These are phyloP conservation scores for Trididemnum clinides DNA, from an alignment of 23 tunicate species.

Conservation along the genomic window DNA sequence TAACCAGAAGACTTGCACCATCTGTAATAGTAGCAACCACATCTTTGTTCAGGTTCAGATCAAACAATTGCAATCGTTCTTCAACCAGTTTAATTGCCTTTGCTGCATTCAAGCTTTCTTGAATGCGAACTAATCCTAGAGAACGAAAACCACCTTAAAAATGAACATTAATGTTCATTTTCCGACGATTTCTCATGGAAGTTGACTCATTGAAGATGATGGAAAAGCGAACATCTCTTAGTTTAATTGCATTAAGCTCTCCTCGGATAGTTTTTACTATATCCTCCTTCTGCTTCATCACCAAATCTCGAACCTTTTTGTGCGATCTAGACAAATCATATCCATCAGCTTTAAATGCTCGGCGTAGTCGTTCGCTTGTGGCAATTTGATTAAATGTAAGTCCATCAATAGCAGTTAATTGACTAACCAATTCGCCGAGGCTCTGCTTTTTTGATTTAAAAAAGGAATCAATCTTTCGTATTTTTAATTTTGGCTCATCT, in stretches of 20 bases:
- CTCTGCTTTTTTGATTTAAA: no score
- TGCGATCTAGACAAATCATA: slow-evolving; percentile 40
- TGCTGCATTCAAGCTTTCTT: slow-evolving; percentile 17
- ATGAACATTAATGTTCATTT: slow-evolving; percentile 36
- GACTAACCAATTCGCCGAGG: no score
- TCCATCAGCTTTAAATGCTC: no score
- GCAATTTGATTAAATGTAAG: no score
- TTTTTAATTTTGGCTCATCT: no score
- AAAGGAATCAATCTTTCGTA: no score
- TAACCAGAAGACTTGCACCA: slow-evolving; percentile 41
- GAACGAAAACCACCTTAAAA: slow-evolving; percentile 23
- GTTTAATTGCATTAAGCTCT: slow-evolving; percentile 31
- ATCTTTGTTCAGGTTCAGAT: slow-evolving; percentile 38
- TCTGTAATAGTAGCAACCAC: slow-evolving; percentile 31
- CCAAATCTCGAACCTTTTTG: slow-evolving; percentile 34
- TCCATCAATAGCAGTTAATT: no score
- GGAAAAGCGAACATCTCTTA: slow-evolving; percentile 6
- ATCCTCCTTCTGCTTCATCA: slow-evolving; percentile 20
- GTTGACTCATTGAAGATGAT: slow-evolving; percentile 22
- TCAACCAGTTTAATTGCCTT: slow-evolving; percentile 46
- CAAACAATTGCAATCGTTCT: slow-evolving; percentile 42
- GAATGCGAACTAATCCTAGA: not conserved
- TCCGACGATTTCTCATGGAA: slow-evolving; percentile 13
- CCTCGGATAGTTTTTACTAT: not conserved
- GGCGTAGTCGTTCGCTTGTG: no score